These are phyloP conservation scores for Onychomys torridus DNA, from an alignment of 2,797 vertebrate genomes.

Conservation along the genomic window DNA sequence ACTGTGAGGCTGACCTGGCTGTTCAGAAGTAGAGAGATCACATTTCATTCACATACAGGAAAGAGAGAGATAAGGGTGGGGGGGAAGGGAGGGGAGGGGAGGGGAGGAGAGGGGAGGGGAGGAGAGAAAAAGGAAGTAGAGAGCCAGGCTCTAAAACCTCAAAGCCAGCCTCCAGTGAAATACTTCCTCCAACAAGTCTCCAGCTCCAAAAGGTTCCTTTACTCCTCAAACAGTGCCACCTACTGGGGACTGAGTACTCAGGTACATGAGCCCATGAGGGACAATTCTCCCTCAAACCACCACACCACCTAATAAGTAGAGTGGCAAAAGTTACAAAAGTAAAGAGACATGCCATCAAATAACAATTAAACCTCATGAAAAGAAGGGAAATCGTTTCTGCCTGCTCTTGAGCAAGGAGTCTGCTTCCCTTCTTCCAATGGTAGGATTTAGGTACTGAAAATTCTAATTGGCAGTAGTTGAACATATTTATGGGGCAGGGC, in stretches of 20 bases:
- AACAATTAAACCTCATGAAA: background rate
- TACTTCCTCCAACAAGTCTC: background rate
- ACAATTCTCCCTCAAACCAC: background rate
- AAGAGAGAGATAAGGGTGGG: background rate
- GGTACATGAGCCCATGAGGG: background rate
- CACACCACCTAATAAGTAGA: background rate
- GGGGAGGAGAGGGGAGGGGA: fast-evolving
- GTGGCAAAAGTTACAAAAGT: background rate
- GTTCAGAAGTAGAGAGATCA: background rate
- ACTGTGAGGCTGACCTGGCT: background rate
- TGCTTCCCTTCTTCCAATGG: background rate
- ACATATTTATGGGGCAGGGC: background rate
- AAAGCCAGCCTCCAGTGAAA: background rate
- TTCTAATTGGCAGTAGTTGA: background rate
- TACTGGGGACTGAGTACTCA: background rate
- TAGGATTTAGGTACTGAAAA: background rate
- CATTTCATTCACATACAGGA: no score
- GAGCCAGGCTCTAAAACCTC: background rate
- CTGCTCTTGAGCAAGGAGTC: background rate
- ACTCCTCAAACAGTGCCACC: background rate
- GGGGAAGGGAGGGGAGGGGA: no score
- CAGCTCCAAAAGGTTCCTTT: background rate
- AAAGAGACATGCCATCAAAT: background rate
- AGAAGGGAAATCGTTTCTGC: background rate
- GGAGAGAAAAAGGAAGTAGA: background rate